Evolutionary conservation across 2,113 vertebrate genomes (phyloP), one percentile per base, ranked within the genome.

Genomic region (Microcebus tavaratra): DNA sequence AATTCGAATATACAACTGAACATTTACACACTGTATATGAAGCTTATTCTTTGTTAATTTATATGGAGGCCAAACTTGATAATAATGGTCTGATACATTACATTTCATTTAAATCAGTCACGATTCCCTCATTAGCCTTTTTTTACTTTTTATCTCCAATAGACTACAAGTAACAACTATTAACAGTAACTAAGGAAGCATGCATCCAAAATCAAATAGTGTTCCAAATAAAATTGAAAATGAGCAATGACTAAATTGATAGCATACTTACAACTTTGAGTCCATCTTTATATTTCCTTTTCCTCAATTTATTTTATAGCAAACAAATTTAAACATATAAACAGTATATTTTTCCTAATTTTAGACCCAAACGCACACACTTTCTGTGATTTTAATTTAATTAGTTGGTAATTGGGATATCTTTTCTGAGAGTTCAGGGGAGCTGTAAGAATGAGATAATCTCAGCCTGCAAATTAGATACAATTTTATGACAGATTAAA

Each of bases 31-130:
- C 63, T 65, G 7, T 48, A 50, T 65, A 31, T 91, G 45, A 90
- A 91, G 75, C 91, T 42, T 15, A 78, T 83, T 94, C 48, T 88
- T 61, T 73, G 17, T 95, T 94, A 79, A 94, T 79, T 93, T 65
- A 89, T 25, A 73, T 48, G 27, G 23, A 73, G 31, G 39, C 29
- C 50, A 91, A 90, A 48, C 27, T 78, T 48, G 27, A 50, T 85
- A 84, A 80, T 80, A 96, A 85, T 36, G 83, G 6, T 76, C 68
- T 65, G n/a, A 88, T 53, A 48, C 3, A 53, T 76, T 73, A 45
- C 57, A 57, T 88, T 85, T 90, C 55, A 65, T 68, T 80, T 95
- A 84, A 87, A 79, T 81, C 81, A 73, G 68, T 82, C 45, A 59
- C 39, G 57, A 68, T 85, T 70, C 36, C 45, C 21, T 21, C 18